phyloP scores from a whole-genome alignment of 2,888 invertebrate species.

The Melieria picta region DNA sequence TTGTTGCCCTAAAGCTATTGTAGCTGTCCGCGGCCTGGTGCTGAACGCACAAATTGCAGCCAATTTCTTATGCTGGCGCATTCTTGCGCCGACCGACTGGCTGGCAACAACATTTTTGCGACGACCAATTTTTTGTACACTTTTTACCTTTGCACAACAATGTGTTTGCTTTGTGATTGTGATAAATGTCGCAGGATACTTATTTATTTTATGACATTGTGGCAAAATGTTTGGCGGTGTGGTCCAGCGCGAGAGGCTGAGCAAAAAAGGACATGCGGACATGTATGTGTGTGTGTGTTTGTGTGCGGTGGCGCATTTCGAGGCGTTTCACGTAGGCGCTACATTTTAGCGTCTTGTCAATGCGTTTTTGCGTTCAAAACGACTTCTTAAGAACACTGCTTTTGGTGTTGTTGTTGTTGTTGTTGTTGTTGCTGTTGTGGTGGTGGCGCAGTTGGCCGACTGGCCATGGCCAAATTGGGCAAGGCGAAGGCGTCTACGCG shows the following conservation, averaged over 20 bases:
- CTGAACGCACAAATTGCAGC: slow-evolving; percentile 20
- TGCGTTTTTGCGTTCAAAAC: slow-evolving; percentile 17
- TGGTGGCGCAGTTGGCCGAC: slow-evolving; percentile 27
- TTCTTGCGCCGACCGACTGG: too few relatives aligned
- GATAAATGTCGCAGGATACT: slow-evolving; percentile 66
- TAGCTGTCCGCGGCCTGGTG: neutral
- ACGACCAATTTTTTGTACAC: neutral
- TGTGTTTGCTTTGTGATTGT: slow-evolving; percentile 49
- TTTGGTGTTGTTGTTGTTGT: slow-evolving; percentile 19
- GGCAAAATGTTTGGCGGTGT: slow-evolving; percentile 14
- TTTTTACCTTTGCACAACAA: neutral
- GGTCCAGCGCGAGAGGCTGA: slow-evolving; percentile 26
- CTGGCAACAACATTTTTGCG: neutral
- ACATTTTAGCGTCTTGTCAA: slow-evolving; percentile 52
- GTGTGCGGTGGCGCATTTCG: slow-evolving; percentile 24
- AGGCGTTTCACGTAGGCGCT: slow-evolving; percentile 53
- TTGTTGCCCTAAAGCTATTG: neutral
- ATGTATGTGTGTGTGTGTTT: slow-evolving; percentile 2
- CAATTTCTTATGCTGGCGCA: neutral
- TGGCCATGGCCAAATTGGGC: slow-evolving; percentile 40
- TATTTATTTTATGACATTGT: slow-evolving; percentile 65
- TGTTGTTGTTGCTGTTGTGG: slow-evolving; percentile 38
- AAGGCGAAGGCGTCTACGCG: slow-evolving; percentile 44
- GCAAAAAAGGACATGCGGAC: slow-evolving; percentile 14
- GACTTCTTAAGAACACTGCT: slow-evolving; percentile 1